Conservation (phyloP, 2,797 vertebrate species). For the Alcedo quadribrachys region DNA sequence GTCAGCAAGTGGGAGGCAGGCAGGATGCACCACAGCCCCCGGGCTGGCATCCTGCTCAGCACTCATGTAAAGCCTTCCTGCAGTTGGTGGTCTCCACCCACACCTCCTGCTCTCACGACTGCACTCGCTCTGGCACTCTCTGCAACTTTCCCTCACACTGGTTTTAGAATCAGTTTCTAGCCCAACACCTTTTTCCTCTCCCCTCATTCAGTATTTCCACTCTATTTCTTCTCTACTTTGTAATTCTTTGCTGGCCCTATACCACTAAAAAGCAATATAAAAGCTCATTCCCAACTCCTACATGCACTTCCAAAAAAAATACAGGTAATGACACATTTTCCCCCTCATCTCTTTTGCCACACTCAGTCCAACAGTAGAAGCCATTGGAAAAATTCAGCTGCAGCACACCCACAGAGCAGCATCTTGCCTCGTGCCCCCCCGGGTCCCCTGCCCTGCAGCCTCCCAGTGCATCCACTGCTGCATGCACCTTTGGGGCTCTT, state of each 20-base stretch:
- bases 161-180: neutral
- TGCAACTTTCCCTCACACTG: neutral
- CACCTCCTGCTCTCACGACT: neutral
- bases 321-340: neutral
- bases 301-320: neutral
- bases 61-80: neutral
- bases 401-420: rapidly evolving
- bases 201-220: neutral
- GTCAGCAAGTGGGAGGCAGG: neutral
- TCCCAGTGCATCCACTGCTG: rapidly evolving
- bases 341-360: neutral
- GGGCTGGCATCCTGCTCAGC: rapidly evolving
- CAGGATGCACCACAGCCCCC: rapidly evolving
- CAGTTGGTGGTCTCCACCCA: neutral
- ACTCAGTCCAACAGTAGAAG: neutral
- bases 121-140: neutral
- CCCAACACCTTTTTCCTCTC: neutral
- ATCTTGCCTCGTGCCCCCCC: neutral
- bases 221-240: neutral
- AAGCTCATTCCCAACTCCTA: neutral
- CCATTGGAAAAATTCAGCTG: neutral
- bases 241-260: neutral
- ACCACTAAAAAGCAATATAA: neutral
- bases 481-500: rapidly evolving
- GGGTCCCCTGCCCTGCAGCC: neutral